phyloP scores from a whole-genome alignment of 2,797 vertebrate genomes.

The Philypnodon macrostomus region DNA sequence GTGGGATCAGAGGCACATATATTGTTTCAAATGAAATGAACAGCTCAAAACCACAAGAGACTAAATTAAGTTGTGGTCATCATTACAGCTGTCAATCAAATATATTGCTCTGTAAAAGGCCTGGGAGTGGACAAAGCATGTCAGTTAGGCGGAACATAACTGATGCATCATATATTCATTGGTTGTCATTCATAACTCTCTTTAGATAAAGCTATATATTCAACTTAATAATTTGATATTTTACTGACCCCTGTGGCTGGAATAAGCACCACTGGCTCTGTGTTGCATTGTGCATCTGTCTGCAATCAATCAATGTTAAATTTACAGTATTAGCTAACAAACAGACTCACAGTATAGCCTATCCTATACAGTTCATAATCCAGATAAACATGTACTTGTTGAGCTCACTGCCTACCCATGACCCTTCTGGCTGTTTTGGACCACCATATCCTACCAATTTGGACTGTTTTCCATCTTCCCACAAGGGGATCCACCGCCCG shows the following conservation, averaged over 20 bases:
- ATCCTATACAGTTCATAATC: too few relatives aligned
- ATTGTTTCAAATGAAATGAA: conserved; percentile 17
- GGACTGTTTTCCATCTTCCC: conserved; percentile 49
- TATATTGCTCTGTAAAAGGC: background rate
- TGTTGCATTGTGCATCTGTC: too few relatives aligned
- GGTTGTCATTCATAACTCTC: background rate
- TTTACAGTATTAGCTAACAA: too few relatives aligned
- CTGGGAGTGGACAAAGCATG: background rate
- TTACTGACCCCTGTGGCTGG: too few relatives aligned
- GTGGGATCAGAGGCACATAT: conserved; percentile 15
- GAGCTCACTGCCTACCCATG: conserved; percentile 1
- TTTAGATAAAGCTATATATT: too few relatives aligned
- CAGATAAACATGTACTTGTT: conserved; percentile 26
- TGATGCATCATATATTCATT: conserved; percentile 7
- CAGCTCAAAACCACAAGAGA: conserved; percentile 1
- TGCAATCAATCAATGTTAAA: too few relatives aligned
- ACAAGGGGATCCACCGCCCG: conserved; percentile 36
- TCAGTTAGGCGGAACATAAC: too few relatives aligned
- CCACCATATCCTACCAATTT: conserved; percentile 23
- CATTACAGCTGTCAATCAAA: conserved; percentile 4
- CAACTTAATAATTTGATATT: too few relatives aligned
- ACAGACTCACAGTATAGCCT: too few relatives aligned
- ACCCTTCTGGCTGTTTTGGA: conserved; percentile 25
- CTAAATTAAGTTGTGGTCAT: background rate
- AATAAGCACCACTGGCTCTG: too few relatives aligned